Conservation (phyloP, 2,797 vertebrate genomes). For the Cossypha niveicapilla region DNA sequence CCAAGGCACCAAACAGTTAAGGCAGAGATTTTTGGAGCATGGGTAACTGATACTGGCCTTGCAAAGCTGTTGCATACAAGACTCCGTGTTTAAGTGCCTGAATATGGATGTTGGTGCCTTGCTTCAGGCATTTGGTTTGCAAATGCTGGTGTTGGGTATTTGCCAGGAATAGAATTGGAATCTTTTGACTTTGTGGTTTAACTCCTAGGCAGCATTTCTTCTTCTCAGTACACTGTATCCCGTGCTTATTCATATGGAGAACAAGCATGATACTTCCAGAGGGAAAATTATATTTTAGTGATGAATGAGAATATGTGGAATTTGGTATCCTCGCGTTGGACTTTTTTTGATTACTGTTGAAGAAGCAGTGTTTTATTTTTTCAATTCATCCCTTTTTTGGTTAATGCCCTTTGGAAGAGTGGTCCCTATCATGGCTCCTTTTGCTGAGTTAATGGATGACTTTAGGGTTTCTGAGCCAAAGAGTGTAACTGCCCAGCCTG, state of each 20-base stretch:
- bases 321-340: background rate
- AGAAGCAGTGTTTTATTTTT: background rate
- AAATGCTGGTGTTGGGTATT: slow-evolving; percentile 27
- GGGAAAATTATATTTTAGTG: background rate
- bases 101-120: background rate
- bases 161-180: slow-evolving; percentile 29
- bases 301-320: background rate
- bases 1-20: slow-evolving; percentile 1
- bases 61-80: background rate
- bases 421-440: background rate
- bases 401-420: background rate
- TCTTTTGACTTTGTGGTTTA: slow-evolving; percentile 37
- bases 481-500: too few species aligned
- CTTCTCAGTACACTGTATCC: background rate
- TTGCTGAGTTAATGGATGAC: background rate
- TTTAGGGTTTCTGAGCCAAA: background rate
- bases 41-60: background rate
- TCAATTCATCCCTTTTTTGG: background rate
- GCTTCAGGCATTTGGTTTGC: slow-evolving; percentile 2
- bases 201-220: slow-evolving; percentile 9
- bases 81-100: background rate
- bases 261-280: background rate
- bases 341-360: background rate
- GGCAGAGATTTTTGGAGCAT: background rate
- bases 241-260: background rate